A percentile compares a stretch with the other conserved stretches of the same genome.
Conservation (phyloP, 2,113 vertebrate genomes). For the Corynorhinus townsendii region DNA sequence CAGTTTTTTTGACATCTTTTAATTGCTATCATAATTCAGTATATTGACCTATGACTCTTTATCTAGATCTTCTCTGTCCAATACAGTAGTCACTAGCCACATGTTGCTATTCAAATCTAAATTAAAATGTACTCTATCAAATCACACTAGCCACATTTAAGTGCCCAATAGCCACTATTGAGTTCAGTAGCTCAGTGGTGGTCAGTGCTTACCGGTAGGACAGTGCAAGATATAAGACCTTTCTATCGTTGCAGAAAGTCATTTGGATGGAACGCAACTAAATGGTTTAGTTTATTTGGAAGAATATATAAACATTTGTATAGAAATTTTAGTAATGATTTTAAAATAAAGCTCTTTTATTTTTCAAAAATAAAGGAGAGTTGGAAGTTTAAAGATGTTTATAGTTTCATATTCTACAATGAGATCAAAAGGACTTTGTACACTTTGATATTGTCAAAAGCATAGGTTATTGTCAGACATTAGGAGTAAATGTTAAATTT, state of each 20-base stretch:
- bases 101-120: background rate
- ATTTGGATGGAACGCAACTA: background rate
- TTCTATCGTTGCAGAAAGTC: background rate
- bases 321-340: background rate
- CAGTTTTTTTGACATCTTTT: background rate
- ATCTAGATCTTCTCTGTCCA: background rate
- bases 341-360: background rate
- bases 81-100: background rate
- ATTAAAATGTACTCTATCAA: background rate
- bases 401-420: background rate
- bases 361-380: constrained; percentile 6
- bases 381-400: background rate
- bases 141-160: background rate
- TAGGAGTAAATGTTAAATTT: background rate
- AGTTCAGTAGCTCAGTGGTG: background rate
- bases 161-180: background rate
- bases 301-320: background rate
- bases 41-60: background rate
- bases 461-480: background rate
- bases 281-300: constrained; percentile 23
- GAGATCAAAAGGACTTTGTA: constrained; percentile 20
- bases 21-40: background rate
- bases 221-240: background rate
- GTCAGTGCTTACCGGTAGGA: background rate
- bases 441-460: background rate